These are phyloP conservation scores for Osedax frankpressi DNA, from an alignment of 2,888 invertebrate species.

Conservation along the genomic window DNA sequence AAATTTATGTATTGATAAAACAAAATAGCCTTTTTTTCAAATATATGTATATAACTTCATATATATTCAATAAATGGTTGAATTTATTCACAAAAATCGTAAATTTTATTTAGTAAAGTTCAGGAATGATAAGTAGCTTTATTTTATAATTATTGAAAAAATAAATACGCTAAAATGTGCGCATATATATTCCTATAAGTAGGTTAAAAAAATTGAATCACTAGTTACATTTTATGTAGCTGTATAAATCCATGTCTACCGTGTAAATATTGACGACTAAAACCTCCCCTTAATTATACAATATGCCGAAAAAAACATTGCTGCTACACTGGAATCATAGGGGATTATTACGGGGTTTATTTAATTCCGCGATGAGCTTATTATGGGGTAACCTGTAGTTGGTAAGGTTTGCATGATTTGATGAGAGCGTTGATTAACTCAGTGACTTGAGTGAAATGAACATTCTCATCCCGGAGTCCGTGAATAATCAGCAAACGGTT, in stretches of 20 bases:
- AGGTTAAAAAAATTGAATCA: not conserved
- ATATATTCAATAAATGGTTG: too few relatives aligned
- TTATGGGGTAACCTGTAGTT: constrained; percentile 56
- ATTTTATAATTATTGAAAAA: too few relatives aligned
- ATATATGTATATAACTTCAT: too few relatives aligned
- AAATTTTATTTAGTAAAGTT: too few relatives aligned
- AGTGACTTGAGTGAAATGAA: constrained; percentile 91
- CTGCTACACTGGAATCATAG: not conserved
- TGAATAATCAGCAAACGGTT: constrained; percentile 79
- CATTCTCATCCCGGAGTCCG: constrained; percentile 94
- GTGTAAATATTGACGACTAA: not conserved
- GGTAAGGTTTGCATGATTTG: constrained; percentile 87
- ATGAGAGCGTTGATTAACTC: constrained; percentile 77
- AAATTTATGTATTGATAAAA: too few relatives aligned
- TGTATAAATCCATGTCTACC: not conserved
- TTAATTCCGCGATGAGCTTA: not conserved
- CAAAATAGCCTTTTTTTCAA: too few relatives aligned
- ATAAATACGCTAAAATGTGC: too few relatives aligned
- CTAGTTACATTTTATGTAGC: not conserved
- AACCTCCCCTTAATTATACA: too few relatives aligned
- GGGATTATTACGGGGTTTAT: not conserved
- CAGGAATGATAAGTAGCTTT: too few relatives aligned
- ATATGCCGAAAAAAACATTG: not conserved
- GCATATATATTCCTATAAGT: too few relatives aligned
- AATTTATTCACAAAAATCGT: too few relatives aligned